Evolutionary conservation across 2,888 invertebrate genomes (phyloP), one percentile per base, ranked within the genome.

Genomic region (Machimus atricapillus): DNA sequence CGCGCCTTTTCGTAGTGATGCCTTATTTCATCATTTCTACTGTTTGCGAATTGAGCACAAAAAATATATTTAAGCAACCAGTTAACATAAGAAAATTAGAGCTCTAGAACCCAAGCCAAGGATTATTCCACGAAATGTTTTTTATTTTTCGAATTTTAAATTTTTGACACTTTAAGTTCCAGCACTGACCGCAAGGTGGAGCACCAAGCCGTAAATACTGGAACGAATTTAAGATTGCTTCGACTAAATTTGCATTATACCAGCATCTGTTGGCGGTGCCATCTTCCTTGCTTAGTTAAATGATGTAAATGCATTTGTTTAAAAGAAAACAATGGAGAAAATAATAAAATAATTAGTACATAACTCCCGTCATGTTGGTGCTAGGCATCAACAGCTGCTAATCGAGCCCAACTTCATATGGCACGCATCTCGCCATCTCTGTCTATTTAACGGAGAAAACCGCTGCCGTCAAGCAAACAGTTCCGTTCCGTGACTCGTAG

Each of bases 101-200:
- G 12, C 1, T 12, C 9, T 66, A 12, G 1, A 7, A 23, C 1
- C 14, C 4, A 12, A n/a, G 2, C 2, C 23, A 43, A 19, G 12
- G 12, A 9, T 14, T 66, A 0, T 14, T 40, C 9, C 16, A 19
- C 34, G 37, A 83, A 37, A 83, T 40, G 40, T 31, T 9, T 83
- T 83, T 83, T 66, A 66, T 83, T 66, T 83, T 83, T 83, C 82
- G 82, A 83, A 83, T 83, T 83, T 81, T 83, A 37, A 83, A 58
- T 40, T 23, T n/a, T 23, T 83, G 82, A 83, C 82, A 66, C 5
- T 34, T n/a, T 2, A 40, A 37, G n/a, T 58, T 66, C 5, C 3
- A 66, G 19, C 9, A 66, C 1, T 40, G 9, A 37, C 58, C 23
- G 9, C 34, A 6, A 66, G 82, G 37, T 58, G 66, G 82, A 14